Base-by-base conservation (phyloP, 1,140 invertebrate genomes). In the Cecropterus lyciades region DNA sequence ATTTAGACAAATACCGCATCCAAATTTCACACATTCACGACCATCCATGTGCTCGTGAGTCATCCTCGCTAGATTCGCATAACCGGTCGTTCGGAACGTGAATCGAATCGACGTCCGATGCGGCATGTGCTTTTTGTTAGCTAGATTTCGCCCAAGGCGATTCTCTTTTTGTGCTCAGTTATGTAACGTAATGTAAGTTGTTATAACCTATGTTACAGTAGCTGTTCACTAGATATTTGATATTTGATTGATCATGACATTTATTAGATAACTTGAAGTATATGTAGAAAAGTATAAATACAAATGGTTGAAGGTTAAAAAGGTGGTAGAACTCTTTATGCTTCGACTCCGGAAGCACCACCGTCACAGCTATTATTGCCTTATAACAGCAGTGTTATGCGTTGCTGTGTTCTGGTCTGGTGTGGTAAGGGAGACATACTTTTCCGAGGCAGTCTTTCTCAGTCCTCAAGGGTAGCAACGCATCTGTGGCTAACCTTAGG, bases 41-140 rank as follows among this genome's bases (percentile, higher is more conserved):
- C n/a, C 10, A n/a, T 40, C 42, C 55, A 59, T 59, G 43, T 48
- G 56, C n/a, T 46, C 56, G 9, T 60, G 57, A 60, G 57, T 60
- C 57, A 60, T 48, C 57, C 27, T 27, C 43, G 10, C 24, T 60
- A 60, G 24, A 60, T 49, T 49, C 57, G 45, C 45, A 49, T 33
- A 60, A 60, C 57, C 45, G 57, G 57, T 60, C 45, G 3, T 7
- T 16, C 17, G 57, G 57, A 60, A 60, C 45, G 57, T 62, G 57
- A 13, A 62, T 62, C 57, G 57, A 62, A 62, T 62, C 57, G 17
- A n/a, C 45, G 27, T 17, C 16, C 13, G 57, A 62, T 45, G 57
- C 45, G 57, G 57, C 57, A 62, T 62, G 15, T 52, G 49, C 27
- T 62, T 62, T 62, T 62, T 62, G 57, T 40, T 55, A 10, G 33